Percentiles rank a stretch among this genome's conserved stretches.
Evolutionary conservation across 1,140 invertebrate genomes (phyloP).

Genomic region (Galendromus occidentalis): DNA sequence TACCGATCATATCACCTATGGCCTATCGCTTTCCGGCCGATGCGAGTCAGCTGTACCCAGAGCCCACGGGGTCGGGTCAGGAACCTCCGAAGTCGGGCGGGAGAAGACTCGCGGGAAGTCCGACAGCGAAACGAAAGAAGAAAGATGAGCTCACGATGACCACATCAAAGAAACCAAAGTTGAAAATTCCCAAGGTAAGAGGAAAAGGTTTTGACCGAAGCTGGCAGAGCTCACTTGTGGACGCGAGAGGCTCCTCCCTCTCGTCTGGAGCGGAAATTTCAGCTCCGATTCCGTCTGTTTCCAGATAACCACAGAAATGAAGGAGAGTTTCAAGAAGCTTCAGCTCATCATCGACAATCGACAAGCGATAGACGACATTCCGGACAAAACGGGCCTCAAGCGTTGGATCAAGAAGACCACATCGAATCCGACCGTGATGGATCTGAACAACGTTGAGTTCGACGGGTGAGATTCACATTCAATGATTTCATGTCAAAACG

Average conservation of each 20-base stretch:
- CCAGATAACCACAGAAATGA: not conserved
- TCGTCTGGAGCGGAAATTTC: no score
- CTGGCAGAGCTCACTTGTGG: no score
- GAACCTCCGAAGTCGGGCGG: not conserved
- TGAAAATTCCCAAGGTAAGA: not conserved
- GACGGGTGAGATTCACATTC: not conserved
- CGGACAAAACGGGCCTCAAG: not conserved
- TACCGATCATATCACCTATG: not conserved
- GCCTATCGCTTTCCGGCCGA: not conserved
- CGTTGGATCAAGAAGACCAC: constrained; percentile 6
- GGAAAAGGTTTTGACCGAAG: no score
- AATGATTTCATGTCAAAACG: no score
- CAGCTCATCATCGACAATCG: not conserved
- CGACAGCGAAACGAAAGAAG: not conserved
- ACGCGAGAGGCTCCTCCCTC: no score
- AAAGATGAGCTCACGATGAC: not conserved
- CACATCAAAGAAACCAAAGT: not conserved
- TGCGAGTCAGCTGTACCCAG: not conserved
- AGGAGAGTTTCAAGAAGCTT: not conserved
- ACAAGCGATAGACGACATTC: not conserved
- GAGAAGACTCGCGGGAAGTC: not conserved
- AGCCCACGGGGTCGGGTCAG: not conserved
- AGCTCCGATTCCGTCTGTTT: not conserved
- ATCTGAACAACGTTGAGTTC: constrained; percentile 10
- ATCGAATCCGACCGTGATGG: not conserved